Evolutionary conservation across 2,888 invertebrate species (phyloP), one percentile per base, ranked within the genome.

Genomic region (Oligia latruncula): DNA sequence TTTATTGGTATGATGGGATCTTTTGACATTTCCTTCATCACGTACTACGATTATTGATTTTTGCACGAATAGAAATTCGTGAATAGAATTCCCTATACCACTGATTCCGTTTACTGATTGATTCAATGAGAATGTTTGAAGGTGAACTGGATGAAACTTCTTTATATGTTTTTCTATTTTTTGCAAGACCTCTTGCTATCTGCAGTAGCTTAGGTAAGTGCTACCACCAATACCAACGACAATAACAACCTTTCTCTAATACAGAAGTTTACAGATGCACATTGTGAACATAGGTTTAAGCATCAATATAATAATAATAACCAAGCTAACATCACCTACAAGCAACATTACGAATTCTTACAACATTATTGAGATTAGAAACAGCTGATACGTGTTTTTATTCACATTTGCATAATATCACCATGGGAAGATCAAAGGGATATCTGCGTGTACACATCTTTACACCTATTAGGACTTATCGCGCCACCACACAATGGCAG

Each of bases 331-430:
- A 85, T 72, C 70, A 67, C 13, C 46, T 40, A 65, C 55, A 40
- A 23, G 20, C 43, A 29, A 79, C 40, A 71, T 58, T 74, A 64
- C 43, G 15, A 82, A 73, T 73, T 65, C 86, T 85, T 85, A 77
- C 85, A 80, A 83, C 77, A 85, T 79, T 49, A 82, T 62, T 35
- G 66, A 65, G 83, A 86, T 86, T 75, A 71, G 77, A 83, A 83
- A 82, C 77, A 85, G 70, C 67, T 71, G 77, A 80, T 86, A 83
- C 65, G 17, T 84, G 74, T 85, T 77, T 65, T 85, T 76, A 70
- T 84, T 74, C 78, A 66, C 74, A 86, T 85, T 83, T 83, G 70
- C 86, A 85, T 86, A 75, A 70, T 72, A 85, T 85, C 86, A 82
- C 55, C 52, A 83, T 85, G 85, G 70, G 85, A 85, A 85, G 46